Percentiles rank a stretch among this genome's conserved stretches.
Conservation (phyloP, 2,113 vertebrate species). For the Nesoenas mayeri region DNA sequence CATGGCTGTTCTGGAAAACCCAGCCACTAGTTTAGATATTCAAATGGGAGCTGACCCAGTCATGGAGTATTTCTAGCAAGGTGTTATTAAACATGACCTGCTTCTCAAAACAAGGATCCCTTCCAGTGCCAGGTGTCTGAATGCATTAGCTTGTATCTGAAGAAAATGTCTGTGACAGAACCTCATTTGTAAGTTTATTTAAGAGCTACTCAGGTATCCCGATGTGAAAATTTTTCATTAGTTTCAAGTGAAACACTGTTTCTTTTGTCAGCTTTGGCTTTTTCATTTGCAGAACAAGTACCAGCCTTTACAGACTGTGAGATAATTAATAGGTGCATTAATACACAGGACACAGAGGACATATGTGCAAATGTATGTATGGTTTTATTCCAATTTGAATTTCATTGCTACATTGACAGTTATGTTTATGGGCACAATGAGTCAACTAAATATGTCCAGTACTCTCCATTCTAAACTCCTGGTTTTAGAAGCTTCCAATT, state of each 20-base stretch:
- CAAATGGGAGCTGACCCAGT: constrained; percentile 34
- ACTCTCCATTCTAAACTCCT: neutral
- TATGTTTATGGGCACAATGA: neutral
- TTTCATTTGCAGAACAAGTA: neutral
- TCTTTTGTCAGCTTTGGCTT: neutral
- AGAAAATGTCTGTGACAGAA: neutral
- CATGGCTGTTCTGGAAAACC: neutral
- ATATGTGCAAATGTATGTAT: neutral
- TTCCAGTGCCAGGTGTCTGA: neutral
- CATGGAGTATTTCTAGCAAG: constrained; percentile 20
- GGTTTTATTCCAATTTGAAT: neutral
- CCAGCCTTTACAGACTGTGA: neutral
- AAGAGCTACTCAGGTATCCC: neutral
- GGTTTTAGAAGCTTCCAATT: neutral
- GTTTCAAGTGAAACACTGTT: neutral
- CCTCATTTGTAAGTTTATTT: neutral
- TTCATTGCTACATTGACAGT: neutral
- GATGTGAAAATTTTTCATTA: neutral
- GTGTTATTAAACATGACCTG: constrained; percentile 46
- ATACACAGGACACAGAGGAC: neutral
- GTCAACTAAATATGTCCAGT: neutral
- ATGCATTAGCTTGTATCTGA: neutral
- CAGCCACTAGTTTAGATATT: neutral
- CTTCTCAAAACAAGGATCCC: neutral
- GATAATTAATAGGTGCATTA: neutral